phyloP scores from a whole-genome alignment of 2,797 vertebrate genomes.

The Botia almorhae region DNA sequence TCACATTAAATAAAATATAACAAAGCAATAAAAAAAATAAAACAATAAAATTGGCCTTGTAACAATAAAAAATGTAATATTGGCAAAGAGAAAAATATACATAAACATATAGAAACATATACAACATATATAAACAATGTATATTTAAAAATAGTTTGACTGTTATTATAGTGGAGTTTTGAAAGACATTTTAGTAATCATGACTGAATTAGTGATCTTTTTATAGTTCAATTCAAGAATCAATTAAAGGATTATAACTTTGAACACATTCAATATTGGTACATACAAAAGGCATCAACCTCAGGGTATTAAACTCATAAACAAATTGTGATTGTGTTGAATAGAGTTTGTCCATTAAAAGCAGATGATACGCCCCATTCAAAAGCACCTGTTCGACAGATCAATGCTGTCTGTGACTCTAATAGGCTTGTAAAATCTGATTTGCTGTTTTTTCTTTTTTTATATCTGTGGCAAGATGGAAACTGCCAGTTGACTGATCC shows the following conservation, averaged over 20 bases:
- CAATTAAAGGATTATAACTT: slow-evolving; percentile 8
- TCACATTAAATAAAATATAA: not conserved
- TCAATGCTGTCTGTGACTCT: slow-evolving; percentile 15
- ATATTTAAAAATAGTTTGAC: not conserved
- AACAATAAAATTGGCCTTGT: too few relatives aligned
- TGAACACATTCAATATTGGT: not conserved
- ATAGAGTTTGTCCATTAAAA: not conserved
- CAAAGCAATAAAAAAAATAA: too few relatives aligned
- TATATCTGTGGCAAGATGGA: slow-evolving; percentile 73
- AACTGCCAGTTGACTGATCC: slow-evolving; percentile 78
- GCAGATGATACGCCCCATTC: not conserved
- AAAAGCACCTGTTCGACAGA: slow-evolving; percentile 61
- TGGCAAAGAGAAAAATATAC: not conserved
- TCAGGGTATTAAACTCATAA: slow-evolving; percentile 2
- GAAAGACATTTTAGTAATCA: not conserved
- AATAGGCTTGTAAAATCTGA: slow-evolving; percentile 60
- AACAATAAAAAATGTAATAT: not conserved
- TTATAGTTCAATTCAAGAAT: not conserved
- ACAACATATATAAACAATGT: not conserved
- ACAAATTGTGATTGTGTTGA: not conserved
- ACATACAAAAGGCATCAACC: not conserved
- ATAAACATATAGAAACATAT: slow-evolving; percentile 13
- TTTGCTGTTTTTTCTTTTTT: slow-evolving; percentile 59
- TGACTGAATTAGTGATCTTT: not conserved
- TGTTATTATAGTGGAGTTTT: not conserved